Evolutionary conservation across 2,113 vertebrate genomes (phyloP).

Genomic region (Dasyornis broadbenti): DNA sequence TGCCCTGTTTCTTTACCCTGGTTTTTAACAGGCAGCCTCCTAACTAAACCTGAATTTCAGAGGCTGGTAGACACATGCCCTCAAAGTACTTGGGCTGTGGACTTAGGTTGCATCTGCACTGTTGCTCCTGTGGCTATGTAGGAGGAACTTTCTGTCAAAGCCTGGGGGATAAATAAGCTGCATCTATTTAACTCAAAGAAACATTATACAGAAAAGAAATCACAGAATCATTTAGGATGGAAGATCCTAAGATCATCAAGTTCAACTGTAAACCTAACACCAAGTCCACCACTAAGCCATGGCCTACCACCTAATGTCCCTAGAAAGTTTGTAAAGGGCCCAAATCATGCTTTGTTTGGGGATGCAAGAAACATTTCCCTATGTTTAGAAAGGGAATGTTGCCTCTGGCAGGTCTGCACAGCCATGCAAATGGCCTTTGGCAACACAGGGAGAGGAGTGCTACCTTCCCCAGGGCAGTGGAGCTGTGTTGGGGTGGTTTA

Average conservation of each 20-base stretch:
- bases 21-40: slow-evolving; percentile 20
- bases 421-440: background rate
- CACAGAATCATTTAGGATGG: background rate
- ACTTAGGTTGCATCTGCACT: background rate
- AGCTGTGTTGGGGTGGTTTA: background rate
- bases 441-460: background rate
- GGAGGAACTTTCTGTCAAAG: background rate
- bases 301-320: background rate
- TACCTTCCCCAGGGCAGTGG: background rate
- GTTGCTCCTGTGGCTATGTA: background rate
- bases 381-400: background rate
- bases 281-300: background rate
- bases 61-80: background rate
- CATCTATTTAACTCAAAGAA: background rate
- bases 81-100: background rate
- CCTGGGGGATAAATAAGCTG: background rate
- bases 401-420: background rate
- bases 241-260: background rate
- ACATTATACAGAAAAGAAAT: background rate
- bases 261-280: background rate
- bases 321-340: background rate
- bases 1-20: slow-evolving; percentile 49
- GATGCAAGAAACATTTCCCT: background rate
- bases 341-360: background rate
- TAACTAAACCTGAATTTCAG: background rate